Percentiles rank a stretch among this genome's conserved stretches.
Conservation (phyloP, 30 jellyfish, hydroid and myxozoan genomes). For the Sanderia malayensis region DNA sequence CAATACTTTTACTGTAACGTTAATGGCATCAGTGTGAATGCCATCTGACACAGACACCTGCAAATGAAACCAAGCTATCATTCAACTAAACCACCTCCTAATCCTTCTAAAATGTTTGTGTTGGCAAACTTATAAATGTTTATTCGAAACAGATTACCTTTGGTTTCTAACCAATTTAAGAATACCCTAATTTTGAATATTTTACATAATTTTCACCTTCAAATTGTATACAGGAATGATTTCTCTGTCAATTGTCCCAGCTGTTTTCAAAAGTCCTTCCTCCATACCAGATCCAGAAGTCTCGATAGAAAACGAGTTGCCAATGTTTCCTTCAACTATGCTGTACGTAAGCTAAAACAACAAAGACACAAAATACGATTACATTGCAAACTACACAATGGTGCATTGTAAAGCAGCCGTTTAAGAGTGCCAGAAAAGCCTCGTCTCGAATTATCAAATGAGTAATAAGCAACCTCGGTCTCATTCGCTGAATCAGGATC, state of each 20-base stretch:
- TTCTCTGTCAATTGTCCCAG: conserved; percentile 70
- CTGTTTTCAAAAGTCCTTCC: conserved; percentile 26
- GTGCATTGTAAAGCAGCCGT: too few species aligned
- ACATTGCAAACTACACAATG: too few species aligned
- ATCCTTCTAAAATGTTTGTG: too few species aligned
- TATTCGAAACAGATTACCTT: too few species aligned
- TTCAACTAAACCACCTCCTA: too few species aligned
- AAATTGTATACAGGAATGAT: conserved; percentile 23
- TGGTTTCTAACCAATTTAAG: too few species aligned
- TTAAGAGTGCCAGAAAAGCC: too few species aligned
- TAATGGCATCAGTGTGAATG: conserved; percentile 25
- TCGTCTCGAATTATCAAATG: too few species aligned
- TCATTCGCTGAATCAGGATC: conserved; percentile 43
- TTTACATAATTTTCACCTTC: conserved; percentile 28
- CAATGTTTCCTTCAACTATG: conserved; percentile 41
- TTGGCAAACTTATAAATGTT: too few species aligned
- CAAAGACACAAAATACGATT: too few species aligned
- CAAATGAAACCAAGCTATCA: too few species aligned
- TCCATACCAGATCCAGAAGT: not conserved
- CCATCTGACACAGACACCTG: conserved; percentile 64
- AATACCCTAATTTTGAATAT: too few species aligned
- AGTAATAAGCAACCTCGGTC: conserved; percentile 18
- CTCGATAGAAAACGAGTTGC: conserved; percentile 34
- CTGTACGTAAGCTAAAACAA: conserved; percentile 45
- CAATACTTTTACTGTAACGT: conserved; percentile 41